A percentile compares a stretch with the other conserved stretches of the same genome.
Conservation (phyloP, 2,113 vertebrate genomes). For the Danionella cerebrum region DNA sequence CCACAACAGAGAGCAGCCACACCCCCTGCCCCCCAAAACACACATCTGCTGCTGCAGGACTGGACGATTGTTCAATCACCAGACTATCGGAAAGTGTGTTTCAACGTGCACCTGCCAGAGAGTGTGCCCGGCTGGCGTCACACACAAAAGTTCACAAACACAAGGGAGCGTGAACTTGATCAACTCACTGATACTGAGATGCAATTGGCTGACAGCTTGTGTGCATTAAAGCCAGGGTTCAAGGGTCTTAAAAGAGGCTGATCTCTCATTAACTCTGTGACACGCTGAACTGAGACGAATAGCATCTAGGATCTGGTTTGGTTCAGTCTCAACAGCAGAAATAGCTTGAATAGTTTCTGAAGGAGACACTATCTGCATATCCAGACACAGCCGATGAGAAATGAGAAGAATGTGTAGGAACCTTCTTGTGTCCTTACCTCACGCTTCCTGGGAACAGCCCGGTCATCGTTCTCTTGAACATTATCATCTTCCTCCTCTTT, state of each 20-base stretch:
- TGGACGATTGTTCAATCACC: constrained; percentile 44
- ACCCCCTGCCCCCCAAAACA: constrained; percentile 31
- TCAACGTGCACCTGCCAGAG: constrained; percentile 35
- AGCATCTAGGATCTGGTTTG: neutral
- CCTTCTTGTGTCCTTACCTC: constrained; percentile 65
- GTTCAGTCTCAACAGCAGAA: neutral
- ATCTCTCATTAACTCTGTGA: constrained; percentile 6
- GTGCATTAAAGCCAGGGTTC: neutral
- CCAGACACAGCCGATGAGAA: neutral
- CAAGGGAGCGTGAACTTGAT: neutral
- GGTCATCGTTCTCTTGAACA: constrained; percentile 39
- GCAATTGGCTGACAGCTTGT: neutral
- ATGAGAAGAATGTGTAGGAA: neutral
- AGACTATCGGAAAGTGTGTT: constrained; percentile 41
- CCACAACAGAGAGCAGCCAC: constrained; percentile 31
- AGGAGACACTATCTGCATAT: neutral
- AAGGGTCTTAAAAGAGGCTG: neutral
- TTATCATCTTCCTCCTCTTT: constrained; percentile 47
- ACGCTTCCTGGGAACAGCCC: constrained; percentile 54
- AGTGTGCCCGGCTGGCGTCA: constrained; percentile 4
- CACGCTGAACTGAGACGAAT: neutral
- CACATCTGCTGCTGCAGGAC: constrained; percentile 55
- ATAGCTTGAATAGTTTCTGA: too few relatives aligned
- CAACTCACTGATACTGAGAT: neutral
- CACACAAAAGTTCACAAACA: neutral